Conservation (phyloP, 2,113 vertebrate species). For the Sorex fumeus region DNA sequence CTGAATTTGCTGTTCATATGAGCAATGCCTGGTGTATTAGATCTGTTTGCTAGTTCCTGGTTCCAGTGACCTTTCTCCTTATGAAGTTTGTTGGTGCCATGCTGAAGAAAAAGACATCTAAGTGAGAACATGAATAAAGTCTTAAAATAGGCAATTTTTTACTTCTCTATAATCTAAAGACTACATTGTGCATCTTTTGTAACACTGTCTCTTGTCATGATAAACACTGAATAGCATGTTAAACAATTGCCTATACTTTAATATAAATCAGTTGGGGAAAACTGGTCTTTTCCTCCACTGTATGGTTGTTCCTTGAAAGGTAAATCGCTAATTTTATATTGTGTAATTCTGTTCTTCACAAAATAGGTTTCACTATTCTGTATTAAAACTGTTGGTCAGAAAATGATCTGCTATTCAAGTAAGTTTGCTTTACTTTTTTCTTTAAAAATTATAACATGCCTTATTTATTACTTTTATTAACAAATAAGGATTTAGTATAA, state of each 20-base stretch:
- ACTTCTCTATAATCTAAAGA: constrained; percentile 85
- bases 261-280: constrained; percentile 82
- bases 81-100: constrained; percentile 78
- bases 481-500: constrained; percentile 83
- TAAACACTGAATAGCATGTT: constrained; percentile 91
- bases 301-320: constrained; percentile 87
- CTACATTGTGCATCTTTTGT: constrained; percentile 86
- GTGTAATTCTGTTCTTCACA: constrained; percentile 88
- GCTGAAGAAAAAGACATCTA: constrained; percentile 77
- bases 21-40: constrained; percentile 67
- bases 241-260: constrained; percentile 86
- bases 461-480: constrained; percentile 88
- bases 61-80: constrained; percentile 75
- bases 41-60: constrained; percentile 72
- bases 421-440: constrained; percentile 85
- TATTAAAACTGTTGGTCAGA: constrained; percentile 88
- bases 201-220: constrained; percentile 86
- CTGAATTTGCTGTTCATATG: constrained; percentile 67
- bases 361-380: constrained; percentile 89
- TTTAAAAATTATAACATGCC: constrained; percentile 86
- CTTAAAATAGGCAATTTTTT: constrained; percentile 86
- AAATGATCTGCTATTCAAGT: constrained; percentile 86
- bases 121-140: constrained; percentile 83
- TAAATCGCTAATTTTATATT: constrained; percentile 90
- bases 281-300: constrained; percentile 83